Base-by-base conservation (phyloP, 2,113 vertebrate genomes). In the Oncorhynchus keta region DNA sequence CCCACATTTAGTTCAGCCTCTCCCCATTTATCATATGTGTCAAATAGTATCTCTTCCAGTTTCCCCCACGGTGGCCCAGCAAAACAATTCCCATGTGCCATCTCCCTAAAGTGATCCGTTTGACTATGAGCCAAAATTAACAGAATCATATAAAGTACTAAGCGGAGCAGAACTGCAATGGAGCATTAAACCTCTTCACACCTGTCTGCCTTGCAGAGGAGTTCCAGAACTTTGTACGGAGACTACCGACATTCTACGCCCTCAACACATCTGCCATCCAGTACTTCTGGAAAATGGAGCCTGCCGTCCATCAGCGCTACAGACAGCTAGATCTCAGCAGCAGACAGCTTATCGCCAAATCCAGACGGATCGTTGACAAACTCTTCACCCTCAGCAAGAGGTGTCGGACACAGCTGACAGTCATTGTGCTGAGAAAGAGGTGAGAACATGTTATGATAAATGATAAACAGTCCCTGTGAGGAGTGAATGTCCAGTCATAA, bases 301-400 rank as follows among this genome's bases (percentile, higher is more conserved):
- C 88, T 1, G 76, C 84, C 35, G 62, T 94, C 20, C 91, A 93
- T 79, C 92, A 93, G 61, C 93, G 94, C 84, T 94, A 94, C 88
- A 89, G 89, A 48, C 92, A 93, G 88, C 88, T 95, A 87, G 92
- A 94, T 84, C 88, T 92, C 74, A 77, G 81, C 92, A 78, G 76
- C 68, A 89, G 88, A 82, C 91, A 91, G 87, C 90, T 95, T 14
- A 75, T 93, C 79, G 83, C 83, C 86, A 95, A 95, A 88, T 92
- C 93, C 0, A 87, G 86, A 0, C 92, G 89, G 81, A 90, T 93
- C 72, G 74, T 92, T 90, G 85, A 83, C 86, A 94, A 93, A 80
- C 92, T 95, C 79, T 95, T 94, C 89, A 91, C 85, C 81, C 93
- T 95, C 79, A 94, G 94, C 92, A 94, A 93, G 88, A 89, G 93